Percentiles rank a stretch among this genome's conserved stretches.
Conservation (phyloP, 1,140 invertebrate species). For the Calliphora vicina region DNA sequence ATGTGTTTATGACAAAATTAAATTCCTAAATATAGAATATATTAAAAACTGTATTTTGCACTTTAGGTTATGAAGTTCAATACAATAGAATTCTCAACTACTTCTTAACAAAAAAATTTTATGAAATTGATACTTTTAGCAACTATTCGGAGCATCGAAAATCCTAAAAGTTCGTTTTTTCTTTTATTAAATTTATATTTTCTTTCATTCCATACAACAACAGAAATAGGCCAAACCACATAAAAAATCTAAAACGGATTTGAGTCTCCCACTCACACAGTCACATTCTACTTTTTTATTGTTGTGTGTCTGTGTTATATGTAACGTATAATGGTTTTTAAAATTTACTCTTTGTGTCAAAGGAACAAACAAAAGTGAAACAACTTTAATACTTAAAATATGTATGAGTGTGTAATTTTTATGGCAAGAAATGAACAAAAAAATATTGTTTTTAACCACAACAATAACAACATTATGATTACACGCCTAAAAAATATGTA, state of each 20-base stretch:
- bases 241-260: not conserved
- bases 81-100: no score
- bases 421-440: not conserved
- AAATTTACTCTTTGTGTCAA: not conserved
- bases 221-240: not conserved
- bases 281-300: no score
- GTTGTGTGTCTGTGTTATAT: not conserved
- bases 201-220: no score
- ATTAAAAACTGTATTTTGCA: no score
- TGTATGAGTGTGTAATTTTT: not conserved
- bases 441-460: not conserved
- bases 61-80: no score
- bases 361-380: not conserved
- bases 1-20: no score
- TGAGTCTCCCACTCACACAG: not conserved
- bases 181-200: no score
- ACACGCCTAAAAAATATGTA: not conserved
- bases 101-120: no score
- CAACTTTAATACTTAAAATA: not conserved
- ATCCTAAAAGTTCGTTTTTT: no score
- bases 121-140: no score
- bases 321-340: not conserved
- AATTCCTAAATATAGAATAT: no score
- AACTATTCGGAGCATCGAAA: no score
- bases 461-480: not conserved